Evolutionary conservation across 2,113 vertebrate species (phyloP).

Genomic region (Acinonyx jubatus): DNA sequence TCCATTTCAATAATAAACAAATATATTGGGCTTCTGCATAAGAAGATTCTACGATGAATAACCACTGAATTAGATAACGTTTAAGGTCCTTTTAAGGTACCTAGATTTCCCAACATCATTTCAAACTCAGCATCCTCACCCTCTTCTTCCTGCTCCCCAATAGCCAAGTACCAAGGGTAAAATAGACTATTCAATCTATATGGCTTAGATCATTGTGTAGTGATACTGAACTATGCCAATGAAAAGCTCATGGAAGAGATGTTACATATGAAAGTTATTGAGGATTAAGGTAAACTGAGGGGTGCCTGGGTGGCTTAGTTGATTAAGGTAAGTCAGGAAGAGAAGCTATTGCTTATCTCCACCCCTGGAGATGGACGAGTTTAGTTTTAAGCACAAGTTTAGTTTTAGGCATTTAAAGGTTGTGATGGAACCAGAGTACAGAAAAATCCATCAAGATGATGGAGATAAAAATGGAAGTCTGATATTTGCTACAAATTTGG

Average conservation of each 20-base stretch:
- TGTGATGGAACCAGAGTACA: not conserved
- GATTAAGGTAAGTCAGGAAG: not conserved
- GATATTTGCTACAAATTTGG: not conserved
- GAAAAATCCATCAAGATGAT: not conserved
- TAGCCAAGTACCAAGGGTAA: not conserved
- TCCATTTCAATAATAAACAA: not conserved
- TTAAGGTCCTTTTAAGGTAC: not conserved
- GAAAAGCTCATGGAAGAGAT: not conserved
- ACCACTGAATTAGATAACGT: not conserved
- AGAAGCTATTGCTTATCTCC: not conserved
- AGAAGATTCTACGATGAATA: not conserved
- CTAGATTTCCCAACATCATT: not conserved
- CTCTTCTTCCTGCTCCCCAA: not conserved
- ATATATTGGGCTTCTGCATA: not conserved
- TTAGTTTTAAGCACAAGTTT: conserved; percentile 22
- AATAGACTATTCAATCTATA: not conserved
- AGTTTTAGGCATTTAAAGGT: conserved; percentile 20
- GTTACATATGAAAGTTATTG: not conserved
- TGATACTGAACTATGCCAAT: not conserved
- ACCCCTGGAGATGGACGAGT: not conserved
- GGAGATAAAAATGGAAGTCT: not conserved
- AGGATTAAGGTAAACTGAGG: not conserved
- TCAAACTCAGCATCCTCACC: not conserved
- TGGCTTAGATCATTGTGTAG: not conserved
- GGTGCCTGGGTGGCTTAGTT: too few species aligned